A percentile compares a stretch with the other conserved stretches of the same genome.
Conservation (phyloP, 2,113 vertebrate species). For the Amphilophus citrinellus region DNA sequence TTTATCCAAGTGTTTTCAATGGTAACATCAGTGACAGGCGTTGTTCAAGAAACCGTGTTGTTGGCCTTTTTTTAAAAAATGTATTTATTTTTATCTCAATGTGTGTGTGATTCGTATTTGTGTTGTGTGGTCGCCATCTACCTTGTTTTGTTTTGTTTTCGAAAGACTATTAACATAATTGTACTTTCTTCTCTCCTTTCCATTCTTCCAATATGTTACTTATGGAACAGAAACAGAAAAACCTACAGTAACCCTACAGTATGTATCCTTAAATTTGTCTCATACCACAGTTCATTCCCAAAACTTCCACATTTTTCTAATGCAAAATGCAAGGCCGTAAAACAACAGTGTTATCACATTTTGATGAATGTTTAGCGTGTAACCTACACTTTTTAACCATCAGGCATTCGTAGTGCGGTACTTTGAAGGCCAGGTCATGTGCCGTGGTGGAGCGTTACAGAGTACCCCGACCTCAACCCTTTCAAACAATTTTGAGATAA, state of each 20-base stretch:
- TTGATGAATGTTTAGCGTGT: neutral
- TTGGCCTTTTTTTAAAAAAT: neutral
- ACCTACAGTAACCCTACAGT: neutral
- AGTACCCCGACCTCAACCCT: neutral
- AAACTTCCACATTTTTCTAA: too few relatives aligned
- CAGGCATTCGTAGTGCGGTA: neutral
- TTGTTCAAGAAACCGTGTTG: neutral
- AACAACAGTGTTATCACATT: slow-evolving; percentile 1
- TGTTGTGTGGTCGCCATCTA: slow-evolving; percentile 39
- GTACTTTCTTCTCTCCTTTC: slow-evolving; percentile 15
- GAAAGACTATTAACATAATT: slow-evolving; percentile 63
- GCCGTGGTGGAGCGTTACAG: neutral
- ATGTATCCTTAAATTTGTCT: too few relatives aligned
- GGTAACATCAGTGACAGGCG: slow-evolving; percentile 1
- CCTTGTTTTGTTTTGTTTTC: neutral
- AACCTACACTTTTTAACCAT: neutral
- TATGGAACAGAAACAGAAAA: neutral
- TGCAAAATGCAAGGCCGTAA: neutral
- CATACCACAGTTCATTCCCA: too few relatives aligned
- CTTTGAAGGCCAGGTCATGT: neutral
- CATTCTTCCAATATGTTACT: slow-evolving; percentile 11
- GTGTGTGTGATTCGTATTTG: slow-evolving; percentile 27
- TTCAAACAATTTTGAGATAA: neutral
- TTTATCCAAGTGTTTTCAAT: slow-evolving; percentile 36
- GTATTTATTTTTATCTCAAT: too few relatives aligned